Base-by-base conservation (phyloP, 2,888 invertebrate species). In the Lycia hirtaria region DNA sequence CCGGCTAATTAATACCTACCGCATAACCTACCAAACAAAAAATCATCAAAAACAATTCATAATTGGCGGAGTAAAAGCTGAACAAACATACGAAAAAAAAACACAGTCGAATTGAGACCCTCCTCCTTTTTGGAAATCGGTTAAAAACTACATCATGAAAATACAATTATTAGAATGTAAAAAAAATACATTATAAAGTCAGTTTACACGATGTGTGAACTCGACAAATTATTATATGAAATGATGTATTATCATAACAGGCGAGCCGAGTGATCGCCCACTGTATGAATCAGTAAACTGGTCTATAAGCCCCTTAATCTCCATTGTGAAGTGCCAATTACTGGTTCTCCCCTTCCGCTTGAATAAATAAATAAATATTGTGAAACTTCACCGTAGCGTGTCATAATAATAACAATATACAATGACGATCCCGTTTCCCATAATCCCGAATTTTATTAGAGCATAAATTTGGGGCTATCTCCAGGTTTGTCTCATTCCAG, bases 311-410 rank as follows among this genome's bases (percentile, higher is more conserved):
- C 79, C 76, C 72, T 76, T 91, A 89, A 92, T 90, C 91, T 85
- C 88, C 78, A 88, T 91, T 92, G 90, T 92, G 75, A 75, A 71
- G 80, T 75, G 86, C 91, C 91, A 92, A 92, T 92, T 92, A 92
- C 83, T 35, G 77, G 71, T 83, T 88, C 88, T 87, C 88, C 91
- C 91, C 88, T 90, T 91, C 88, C 89, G 89, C 83, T 79, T 85
- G 83, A 87, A 87, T 87, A 85, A 87, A 85, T 86, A 87, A 85
- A 86, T 88, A 87, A 85, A 87, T 87, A 87, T 86, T 81, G 78
- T 80, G 69, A 79, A 83, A 85, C 43, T 49, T 79, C 76, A 78
- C 73, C 66, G 71, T 67, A 67, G 64, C 71, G 62, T 67, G 66
- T 68, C 68, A 71, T 71, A 76, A 76, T 68, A 70, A 73, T 71